Base-by-base conservation (phyloP, 1,140 invertebrate species). In the Penaeus indicus region DNA sequence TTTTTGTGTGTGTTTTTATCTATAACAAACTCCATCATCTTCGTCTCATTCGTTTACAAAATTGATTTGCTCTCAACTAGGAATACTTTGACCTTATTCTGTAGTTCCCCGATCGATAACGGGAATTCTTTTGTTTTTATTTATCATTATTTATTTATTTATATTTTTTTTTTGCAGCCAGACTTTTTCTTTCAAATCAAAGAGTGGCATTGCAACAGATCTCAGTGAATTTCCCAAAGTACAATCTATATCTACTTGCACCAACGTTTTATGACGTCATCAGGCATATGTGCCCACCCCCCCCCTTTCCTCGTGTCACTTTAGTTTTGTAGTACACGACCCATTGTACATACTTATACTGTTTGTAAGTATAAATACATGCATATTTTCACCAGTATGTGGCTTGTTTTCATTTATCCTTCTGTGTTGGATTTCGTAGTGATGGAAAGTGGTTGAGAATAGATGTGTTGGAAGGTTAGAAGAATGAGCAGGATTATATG, bases 321-420 rank as follows among this genome's bases (percentile, higher is more conserved):
- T 84, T 84, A 38, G 47, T 72, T 82, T 64, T 22, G 78, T 87
- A 88, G 80, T 88, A 77, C 72, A 67, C 63, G 81, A 84, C 67
- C 86, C 82, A 84, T 83, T 88, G 86, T 88, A 88, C 38, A 88
- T 88, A 88, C 82, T 79, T 87, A 69, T 67, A 87, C 60, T 77
- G 81, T 88, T 88, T 88, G 86, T 88, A 88, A 84, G 86, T 84
- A 88, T 88, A 88, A 88, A 88, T 88, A 82, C 72, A 88, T 88
- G 86, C 86, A 88, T 88, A 88, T 88, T 88, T 88, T 88, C 86
- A 88, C 81, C 80, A 88, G 81, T 78, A 54, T 54, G 4, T 54
- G 54, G 54, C 54, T 54, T 54, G 54, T 54, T 54, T 54, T 54
- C 2, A 13, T 54, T 54, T 54, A 1, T 54, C 54, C 54, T 54